Percentiles rank a stretch among this genome's conserved stretches.
Evolutionary conservation across 1,140 invertebrate species (phyloP).

Genomic region (Cyclina sinensis): DNA sequence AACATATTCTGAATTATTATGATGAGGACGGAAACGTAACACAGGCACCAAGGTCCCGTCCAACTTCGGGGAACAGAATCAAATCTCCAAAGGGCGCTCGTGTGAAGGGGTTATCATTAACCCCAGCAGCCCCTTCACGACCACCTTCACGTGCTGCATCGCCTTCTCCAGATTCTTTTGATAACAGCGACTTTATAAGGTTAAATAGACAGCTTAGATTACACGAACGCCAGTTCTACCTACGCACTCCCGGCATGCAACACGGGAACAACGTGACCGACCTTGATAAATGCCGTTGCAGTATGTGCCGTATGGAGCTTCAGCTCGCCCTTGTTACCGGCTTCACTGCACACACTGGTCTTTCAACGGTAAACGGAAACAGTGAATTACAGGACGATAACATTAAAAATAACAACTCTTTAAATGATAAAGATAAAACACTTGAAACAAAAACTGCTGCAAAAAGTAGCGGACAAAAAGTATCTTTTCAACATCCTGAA

Average conservation of each 20-base stretch:
- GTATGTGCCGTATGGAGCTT: constrained; percentile 77
- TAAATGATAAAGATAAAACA: not conserved
- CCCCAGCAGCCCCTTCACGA: constrained; percentile 20
- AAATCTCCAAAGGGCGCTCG: constrained; percentile 28
- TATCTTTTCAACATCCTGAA: constrained; percentile 58
- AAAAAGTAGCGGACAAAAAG: not conserved
- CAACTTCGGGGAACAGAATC: constrained; percentile 15
- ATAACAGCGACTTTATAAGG: constrained; percentile 68
- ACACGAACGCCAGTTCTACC: constrained; percentile 76
- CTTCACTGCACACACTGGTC: not conserved
- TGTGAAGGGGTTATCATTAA: constrained; percentile 68
- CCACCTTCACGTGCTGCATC: constrained; percentile 34
- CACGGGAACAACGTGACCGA: constrained; percentile 50
- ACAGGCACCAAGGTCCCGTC: constrained; percentile 44
- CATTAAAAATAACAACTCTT: not conserved
- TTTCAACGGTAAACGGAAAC: not conserved
- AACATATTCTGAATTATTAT: constrained; percentile 78
- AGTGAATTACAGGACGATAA: not conserved
- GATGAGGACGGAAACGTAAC: constrained; percentile 67
- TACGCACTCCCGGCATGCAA: constrained; percentile 72
- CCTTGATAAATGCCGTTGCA: constrained; percentile 73
- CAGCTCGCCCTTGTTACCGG: constrained; percentile 72
- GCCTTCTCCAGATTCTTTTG: not conserved
- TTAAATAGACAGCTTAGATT: constrained; percentile 72
- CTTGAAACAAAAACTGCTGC: not conserved